phyloP scores from a whole-genome alignment of 2,113 vertebrate genomes.

The Hippocampus guttulatus region DNA sequence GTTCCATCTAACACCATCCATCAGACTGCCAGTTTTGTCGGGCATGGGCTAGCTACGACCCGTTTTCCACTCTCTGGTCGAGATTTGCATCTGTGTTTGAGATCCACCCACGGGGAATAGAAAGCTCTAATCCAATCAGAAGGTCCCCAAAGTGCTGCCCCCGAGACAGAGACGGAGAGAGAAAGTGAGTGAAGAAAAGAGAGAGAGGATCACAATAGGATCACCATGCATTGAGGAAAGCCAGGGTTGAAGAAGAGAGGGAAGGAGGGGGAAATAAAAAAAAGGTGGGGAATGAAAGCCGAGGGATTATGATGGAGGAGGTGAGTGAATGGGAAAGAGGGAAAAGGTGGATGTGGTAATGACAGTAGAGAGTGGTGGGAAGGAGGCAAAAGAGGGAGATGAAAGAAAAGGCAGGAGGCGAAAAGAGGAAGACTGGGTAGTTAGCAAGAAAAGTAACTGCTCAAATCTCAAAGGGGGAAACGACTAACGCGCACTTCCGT shows the following conservation, averaged over 20 bases:
- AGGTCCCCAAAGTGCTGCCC: conserved; percentile 85
- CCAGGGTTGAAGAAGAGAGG: conserved; percentile 19
- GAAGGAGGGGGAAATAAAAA: conserved; percentile 10
- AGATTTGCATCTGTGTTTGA: conserved; percentile 87
- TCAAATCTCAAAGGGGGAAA: conserved; percentile 28
- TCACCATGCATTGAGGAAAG: conserved; percentile 58
- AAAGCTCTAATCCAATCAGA: conserved; percentile 98
- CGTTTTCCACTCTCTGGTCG: conserved; percentile 47
- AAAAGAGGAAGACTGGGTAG: background rate
- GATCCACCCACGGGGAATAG: conserved; percentile 93
- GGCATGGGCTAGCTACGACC: conserved; percentile 37
- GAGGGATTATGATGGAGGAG: conserved; percentile 38
- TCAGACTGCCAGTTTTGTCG: conserved; percentile 56
- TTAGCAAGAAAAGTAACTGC: background rate
- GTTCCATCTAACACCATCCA: conserved; percentile 10
- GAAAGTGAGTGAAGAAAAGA: conserved; percentile 45
- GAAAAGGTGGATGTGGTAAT: conserved; percentile 27
- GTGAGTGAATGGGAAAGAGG: conserved; percentile 20
- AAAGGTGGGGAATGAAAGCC: conserved; percentile 17
- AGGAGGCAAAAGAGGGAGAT: conserved; percentile 9
- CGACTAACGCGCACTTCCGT: no score
- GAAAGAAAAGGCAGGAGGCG: conserved; percentile 15
- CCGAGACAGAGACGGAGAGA: conserved; percentile 67
- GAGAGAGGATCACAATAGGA: conserved; percentile 76
- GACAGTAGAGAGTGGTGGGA: conserved; percentile 17